Evolutionary conservation across 2,888 invertebrate species (phyloP), one percentile per base, ranked within the genome.

Genomic region (Bhutanitis thaidina): DNA sequence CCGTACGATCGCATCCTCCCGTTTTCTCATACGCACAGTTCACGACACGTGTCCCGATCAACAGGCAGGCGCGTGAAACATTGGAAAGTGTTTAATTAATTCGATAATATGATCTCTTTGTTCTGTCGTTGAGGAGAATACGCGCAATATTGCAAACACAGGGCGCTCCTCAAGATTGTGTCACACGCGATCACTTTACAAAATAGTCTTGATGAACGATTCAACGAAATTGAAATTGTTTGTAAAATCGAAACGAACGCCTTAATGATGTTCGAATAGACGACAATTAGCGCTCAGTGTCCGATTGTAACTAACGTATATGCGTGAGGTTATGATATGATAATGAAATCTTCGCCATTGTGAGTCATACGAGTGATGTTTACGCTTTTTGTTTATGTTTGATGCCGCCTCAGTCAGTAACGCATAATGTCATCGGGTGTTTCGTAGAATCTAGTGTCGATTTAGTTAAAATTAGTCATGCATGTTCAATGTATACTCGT

Each of bases 331-430:
- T 73, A 80, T 81, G 84, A 83, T 81, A 86, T 87, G 86, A 87
- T 89, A 86, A 88, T 85, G 85, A 86, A 76, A 73, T 74, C 77
- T 73, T 77, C 83, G 81, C 85, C 86, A 86, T 85, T 74, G 88
- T 89, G 89, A 89, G 87, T 89, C 89, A 89, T 74, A 75, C 67
- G 76, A 66, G 73, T 75, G 69, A 67, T 85, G 85, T 85, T 82
- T 84, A 82, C 76, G 77, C 80, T 86, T 84, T 72, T 77, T 87
- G 84, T 87, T 87, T 85, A 85, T 81, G 66, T 76, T 77, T 62
- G 58, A 69, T 61, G 62, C 67, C 69, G 65, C 69, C 68, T 71
- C 61, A 65, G 61, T 61, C 34, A 35, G 10, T 40, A 36, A 14
- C 64, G 65, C 65, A 61, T 64, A 20, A 64, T 62, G 65, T 57